A percentile compares a stretch with the other conserved stretches of the same genome.
These are phyloP conservation scores for Ailurus styani DNA, from an alignment of 2,113 vertebrate genomes.

Conservation along the genomic window DNA sequence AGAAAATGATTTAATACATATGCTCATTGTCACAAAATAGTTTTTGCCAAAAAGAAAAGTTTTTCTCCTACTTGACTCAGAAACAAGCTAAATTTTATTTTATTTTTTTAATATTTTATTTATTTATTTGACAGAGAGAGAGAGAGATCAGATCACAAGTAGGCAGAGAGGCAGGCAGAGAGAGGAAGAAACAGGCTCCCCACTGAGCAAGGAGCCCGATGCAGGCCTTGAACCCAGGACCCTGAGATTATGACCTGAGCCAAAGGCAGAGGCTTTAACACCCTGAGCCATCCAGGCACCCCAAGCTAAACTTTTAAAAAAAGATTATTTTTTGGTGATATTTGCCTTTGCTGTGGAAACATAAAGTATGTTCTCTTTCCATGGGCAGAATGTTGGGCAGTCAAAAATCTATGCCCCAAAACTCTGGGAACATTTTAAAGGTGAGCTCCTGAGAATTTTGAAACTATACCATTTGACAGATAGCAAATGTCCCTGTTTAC, in stretches of 20 bases:
- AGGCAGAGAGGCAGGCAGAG: too few relatives aligned
- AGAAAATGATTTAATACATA: slow-evolving; percentile 57
- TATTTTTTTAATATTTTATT: too few relatives aligned
- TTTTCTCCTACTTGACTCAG: slow-evolving; percentile 42
- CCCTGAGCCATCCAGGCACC: too few relatives aligned
- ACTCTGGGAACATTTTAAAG: not conserved
- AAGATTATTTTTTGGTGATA: not conserved
- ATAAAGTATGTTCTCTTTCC: not conserved
- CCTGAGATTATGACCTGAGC: too few relatives aligned
- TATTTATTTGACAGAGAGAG: too few relatives aligned
- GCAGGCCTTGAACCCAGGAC: too few relatives aligned
- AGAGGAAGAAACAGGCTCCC: too few relatives aligned
- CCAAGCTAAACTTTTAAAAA: slow-evolving; percentile 60
- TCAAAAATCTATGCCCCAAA: not conserved
- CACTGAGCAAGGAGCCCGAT: too few relatives aligned
- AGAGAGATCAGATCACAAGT: too few relatives aligned
- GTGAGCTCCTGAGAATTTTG: not conserved
- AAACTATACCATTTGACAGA: not conserved
- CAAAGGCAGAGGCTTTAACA: too few relatives aligned
- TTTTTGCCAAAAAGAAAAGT: slow-evolving; percentile 59
- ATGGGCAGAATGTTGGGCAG: not conserved
- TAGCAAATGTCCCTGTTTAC: not conserved
- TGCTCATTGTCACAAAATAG: slow-evolving; percentile 62
- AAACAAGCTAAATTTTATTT: slow-evolving; percentile 62
- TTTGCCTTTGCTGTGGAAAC: not conserved